A percentile compares a stretch with the other conserved stretches of the same genome.
These are phyloP conservation scores for Lycocerus yunnanus DNA, from an alignment of 2,888 invertebrate genomes.

Conservation along the genomic window DNA sequence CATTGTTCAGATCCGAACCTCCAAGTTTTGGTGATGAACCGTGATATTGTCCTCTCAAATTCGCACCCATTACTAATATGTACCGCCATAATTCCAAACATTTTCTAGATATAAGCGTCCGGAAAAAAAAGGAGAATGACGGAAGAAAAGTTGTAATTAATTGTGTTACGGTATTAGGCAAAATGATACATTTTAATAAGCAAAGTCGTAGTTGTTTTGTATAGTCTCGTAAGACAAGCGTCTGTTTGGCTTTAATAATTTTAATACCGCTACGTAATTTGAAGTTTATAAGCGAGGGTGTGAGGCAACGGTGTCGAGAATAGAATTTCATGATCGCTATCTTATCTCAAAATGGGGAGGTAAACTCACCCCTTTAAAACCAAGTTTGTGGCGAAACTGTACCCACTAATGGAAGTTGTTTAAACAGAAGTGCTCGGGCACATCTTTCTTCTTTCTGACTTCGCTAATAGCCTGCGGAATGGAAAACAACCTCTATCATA, in stretches of 20 bases:
- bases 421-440: conserved; percentile 49
- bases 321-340: conserved; percentile 26
- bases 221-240: conserved; percentile 5
- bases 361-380: conserved; percentile 34
- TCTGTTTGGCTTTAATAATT: conserved; percentile 30
- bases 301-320: conserved; percentile 15
- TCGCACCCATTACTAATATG: conserved; percentile 35
- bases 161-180: not conserved
- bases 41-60: conserved; percentile 33
- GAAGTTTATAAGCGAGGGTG: conserved; percentile 19
- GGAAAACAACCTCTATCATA: conserved; percentile 49
- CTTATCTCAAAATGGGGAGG: conserved; percentile 23
- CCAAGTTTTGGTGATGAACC: conserved; percentile 32
- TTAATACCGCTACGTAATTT: conserved; percentile 31
- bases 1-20: conserved; percentile 33
- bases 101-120: not conserved
- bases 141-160: not conserved
- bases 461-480: conserved; percentile 51
- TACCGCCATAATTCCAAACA: conserved; percentile 30
- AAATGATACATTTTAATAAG: conserved; percentile 16
- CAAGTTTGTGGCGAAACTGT: conserved; percentile 33
- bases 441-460: conserved; percentile 49
- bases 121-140: not conserved
- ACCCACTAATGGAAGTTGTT: conserved; percentile 54
- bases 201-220: conserved; percentile 8